phyloP scores from a whole-genome alignment of 2,888 invertebrate genomes.

The Agrochola lychnidis region DNA sequence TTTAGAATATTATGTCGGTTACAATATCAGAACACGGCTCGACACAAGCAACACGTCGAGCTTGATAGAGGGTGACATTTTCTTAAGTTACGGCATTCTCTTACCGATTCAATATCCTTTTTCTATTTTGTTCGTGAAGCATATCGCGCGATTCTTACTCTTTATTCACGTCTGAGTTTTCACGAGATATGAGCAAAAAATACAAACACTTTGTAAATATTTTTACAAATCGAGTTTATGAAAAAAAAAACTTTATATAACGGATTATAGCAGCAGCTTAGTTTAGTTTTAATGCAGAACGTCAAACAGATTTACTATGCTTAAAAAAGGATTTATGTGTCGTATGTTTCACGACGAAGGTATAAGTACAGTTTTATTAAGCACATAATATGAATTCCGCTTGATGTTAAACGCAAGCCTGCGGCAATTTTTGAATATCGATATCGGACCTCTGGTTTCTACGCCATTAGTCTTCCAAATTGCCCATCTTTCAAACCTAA shows the following conservation, averaged over 20 bases:
- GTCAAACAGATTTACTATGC: background rate
- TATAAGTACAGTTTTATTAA: slow-evolving; percentile 33
- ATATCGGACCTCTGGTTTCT: slow-evolving; percentile 58
- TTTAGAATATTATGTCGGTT: slow-evolving; percentile 55
- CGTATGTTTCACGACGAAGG: background rate
- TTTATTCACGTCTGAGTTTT: slow-evolving; percentile 72
- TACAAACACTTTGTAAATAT: slow-evolving; percentile 42
- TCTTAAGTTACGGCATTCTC: slow-evolving; percentile 77
- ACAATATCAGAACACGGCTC: slow-evolving; percentile 66
- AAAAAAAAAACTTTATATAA: background rate
- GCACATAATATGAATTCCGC: slow-evolving; percentile 51
- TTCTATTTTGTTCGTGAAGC: slow-evolving; percentile 81
- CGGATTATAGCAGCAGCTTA: background rate
- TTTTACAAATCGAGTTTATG: slow-evolving; percentile 1
- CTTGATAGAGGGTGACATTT: slow-evolving; percentile 81
- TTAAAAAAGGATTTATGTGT: background rate
- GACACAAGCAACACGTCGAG: slow-evolving; percentile 74
- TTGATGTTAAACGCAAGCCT: slow-evolving; percentile 43
- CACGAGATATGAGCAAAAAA: slow-evolving; percentile 64
- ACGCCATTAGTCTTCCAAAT: slow-evolving; percentile 64
- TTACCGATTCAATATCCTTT: slow-evolving; percentile 86
- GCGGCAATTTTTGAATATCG: slow-evolving; percentile 62
- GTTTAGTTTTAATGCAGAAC: background rate
- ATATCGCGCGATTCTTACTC: slow-evolving; percentile 72
- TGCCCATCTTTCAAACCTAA: slow-evolving; percentile 65